Evolutionary conservation across 2,888 invertebrate genomes (phyloP).

Genomic region (Pachycephus smyrnensis): DNA sequence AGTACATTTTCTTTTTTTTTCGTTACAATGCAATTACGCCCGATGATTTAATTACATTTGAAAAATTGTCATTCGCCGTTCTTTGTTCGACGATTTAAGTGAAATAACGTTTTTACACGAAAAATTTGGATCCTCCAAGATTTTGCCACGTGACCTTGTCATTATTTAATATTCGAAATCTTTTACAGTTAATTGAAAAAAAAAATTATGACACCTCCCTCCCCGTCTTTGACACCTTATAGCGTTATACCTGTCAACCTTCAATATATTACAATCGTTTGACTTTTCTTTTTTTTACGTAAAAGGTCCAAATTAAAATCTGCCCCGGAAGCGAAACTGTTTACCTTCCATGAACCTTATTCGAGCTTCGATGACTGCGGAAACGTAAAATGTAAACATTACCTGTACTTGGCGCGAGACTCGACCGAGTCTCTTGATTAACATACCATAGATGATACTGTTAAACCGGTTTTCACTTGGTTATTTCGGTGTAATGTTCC

Average conservation of each 20-base stretch:
- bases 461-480: background rate
- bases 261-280: background rate
- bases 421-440: too few relatives aligned
- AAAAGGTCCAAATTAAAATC: too few relatives aligned
- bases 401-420: too few relatives aligned
- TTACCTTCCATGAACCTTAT: too few relatives aligned
- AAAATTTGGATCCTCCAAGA: background rate
- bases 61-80: background rate
- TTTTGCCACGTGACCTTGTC: background rate
- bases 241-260: background rate
- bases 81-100: background rate
- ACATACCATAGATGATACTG: background rate
- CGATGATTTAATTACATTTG: background rate
- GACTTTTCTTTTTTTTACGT: too few relatives aligned
- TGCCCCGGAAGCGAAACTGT: too few relatives aligned
- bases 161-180: background rate
- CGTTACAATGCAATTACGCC: background rate
- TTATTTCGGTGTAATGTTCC: background rate
- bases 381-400: too few relatives aligned
- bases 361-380: too few relatives aligned
- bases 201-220: background rate
- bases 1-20: background rate
- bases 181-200: background rate
- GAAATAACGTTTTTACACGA: background rate
- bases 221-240: too few relatives aligned